Evolutionary conservation across 2,113 vertebrate species (phyloP).

Genomic region (Chunga burmeisteri): DNA sequence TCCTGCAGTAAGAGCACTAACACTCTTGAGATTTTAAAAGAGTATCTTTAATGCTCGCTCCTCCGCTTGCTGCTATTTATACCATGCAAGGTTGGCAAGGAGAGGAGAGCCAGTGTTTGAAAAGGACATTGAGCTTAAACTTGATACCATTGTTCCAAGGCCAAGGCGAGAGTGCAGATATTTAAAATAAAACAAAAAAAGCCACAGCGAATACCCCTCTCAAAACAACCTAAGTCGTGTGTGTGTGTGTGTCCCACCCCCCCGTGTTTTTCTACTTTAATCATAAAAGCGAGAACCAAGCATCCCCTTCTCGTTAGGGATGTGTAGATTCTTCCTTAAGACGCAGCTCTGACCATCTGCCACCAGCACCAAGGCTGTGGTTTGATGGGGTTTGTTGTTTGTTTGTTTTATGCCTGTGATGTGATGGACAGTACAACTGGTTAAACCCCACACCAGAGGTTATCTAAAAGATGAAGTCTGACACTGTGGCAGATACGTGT

Average conservation of each 20-base stretch:
- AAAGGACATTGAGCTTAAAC: constrained; percentile 19
- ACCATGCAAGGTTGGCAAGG: background rate
- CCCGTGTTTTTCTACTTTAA: rapidly evolving
- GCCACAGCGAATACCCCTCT: background rate
- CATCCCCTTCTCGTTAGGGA: background rate
- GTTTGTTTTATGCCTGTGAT: background rate
- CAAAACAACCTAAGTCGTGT: background rate
- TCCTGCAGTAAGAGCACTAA: background rate
- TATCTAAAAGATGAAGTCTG: background rate
- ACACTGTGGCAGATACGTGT: background rate
- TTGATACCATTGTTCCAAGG: constrained; percentile 5
- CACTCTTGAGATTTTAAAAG: background rate
- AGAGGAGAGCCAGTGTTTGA: background rate
- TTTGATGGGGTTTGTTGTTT: background rate
- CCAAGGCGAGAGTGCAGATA: background rate
- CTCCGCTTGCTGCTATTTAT: constrained; percentile 30
- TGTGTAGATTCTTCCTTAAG: background rate
- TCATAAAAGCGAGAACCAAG: background rate
- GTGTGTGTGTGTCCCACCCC: rapidly evolving
- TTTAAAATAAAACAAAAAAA: background rate
- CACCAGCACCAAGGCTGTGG: background rate
- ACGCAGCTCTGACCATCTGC: background rate
- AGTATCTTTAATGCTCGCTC: background rate
- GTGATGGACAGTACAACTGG: background rate
- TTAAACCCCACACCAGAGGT: background rate